Evolutionary conservation across 2,113 vertebrate species (phyloP).

Genomic region (Mobula birostris): DNA sequence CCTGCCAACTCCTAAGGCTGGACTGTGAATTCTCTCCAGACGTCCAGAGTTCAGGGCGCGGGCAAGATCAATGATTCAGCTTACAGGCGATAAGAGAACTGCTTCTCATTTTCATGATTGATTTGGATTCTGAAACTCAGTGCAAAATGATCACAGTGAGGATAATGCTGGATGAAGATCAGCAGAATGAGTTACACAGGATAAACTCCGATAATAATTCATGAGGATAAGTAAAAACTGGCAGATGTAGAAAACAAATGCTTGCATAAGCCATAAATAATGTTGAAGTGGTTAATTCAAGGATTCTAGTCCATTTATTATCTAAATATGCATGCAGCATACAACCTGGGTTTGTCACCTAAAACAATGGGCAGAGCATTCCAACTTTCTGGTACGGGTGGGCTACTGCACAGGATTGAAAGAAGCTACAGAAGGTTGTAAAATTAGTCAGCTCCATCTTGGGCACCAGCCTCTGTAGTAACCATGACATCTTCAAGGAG

Average conservation of each 20-base stretch:
- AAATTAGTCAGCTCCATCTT: too few relatives aligned
- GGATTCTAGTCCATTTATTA: too few relatives aligned
- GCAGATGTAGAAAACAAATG: background rate
- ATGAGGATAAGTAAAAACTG: background rate
- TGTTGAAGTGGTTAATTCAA: background rate
- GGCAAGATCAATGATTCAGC: background rate
- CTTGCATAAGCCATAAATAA: background rate
- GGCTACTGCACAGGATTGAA: too few relatives aligned
- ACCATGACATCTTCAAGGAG: too few relatives aligned
- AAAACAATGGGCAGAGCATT: too few relatives aligned
- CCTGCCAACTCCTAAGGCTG: background rate
- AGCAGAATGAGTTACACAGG: background rate
- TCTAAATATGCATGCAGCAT: too few relatives aligned
- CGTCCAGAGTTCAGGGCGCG: background rate
- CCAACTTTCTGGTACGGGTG: too few relatives aligned
- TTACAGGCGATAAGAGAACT: background rate
- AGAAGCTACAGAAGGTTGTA: too few relatives aligned
- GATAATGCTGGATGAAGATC: background rate
- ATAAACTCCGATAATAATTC: background rate
- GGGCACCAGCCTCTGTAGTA: too few relatives aligned
- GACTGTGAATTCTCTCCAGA: background rate
- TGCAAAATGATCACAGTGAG: background rate
- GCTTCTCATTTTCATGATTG: background rate
- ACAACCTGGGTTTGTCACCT: too few relatives aligned
- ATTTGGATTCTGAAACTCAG: background rate